Base-by-base conservation (phyloP, 2,888 invertebrate species). In the Drosophila buzzatii region DNA sequence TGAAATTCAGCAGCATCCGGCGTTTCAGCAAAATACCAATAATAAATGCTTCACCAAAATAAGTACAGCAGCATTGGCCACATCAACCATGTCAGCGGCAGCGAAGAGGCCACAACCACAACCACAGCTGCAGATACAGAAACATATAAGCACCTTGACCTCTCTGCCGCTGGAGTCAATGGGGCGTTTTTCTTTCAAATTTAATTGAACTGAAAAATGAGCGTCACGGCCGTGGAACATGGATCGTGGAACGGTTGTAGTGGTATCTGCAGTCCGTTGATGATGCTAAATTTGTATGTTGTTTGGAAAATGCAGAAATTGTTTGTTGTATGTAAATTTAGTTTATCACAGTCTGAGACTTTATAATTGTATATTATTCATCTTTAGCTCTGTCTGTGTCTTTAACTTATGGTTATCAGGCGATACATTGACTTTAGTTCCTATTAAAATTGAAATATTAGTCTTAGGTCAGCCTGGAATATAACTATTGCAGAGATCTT, bases 81-180 rank as follows among this genome's bases (percentile, higher is more conserved):
- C 71, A 70, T 61, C 23, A 44, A 51, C 51, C 56, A 27, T 55
- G 55, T 56, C 69, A 57, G 49, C 55, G 27, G 33, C 42, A 37
- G 41, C 53, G 63, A 60, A 75, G 63, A 75, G 56, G 56, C 74
- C 55, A 61, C 69, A 76, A 31, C 41, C 33, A 4, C 16, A 47
- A n/a, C 27, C 27, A 6, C 7, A 39, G 14, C 44, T 44, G 16
- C 57, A 55, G 14, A 47, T 44, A 18, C 57, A 55, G 49, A 66
- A 60, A 69, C 62, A 70, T 57, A 61, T 66, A 70, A 65, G 73
- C 73, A 83, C 89, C 85, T 86, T 85, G 89, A 85, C 89, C 85
- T 81, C 81, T 58, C 62, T 58, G 53, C 35, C 20, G 49, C 31
- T 55, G 49, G 41, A 66, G 71, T 68, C 56, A 65, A 66, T 75